phyloP scores from a whole-genome alignment of 1,140 invertebrate species.

The Calephelis nemesis region DNA sequence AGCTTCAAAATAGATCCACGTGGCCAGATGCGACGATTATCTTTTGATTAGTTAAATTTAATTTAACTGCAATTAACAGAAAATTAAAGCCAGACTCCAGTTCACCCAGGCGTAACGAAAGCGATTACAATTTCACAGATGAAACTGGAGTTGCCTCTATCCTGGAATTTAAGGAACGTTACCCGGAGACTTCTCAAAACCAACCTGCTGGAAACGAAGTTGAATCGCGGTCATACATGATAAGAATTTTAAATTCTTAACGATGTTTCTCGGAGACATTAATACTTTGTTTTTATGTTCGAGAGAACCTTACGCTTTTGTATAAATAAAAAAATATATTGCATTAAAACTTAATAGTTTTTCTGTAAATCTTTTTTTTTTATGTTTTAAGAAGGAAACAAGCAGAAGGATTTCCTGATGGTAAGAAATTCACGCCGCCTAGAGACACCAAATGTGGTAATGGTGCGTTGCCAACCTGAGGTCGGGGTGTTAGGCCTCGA shows the following conservation, averaged over 20 bases:
- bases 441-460: too few relatives aligned
- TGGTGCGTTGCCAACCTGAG: too few relatives aligned
- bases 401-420: too few relatives aligned
- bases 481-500: too few relatives aligned
- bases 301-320: too few relatives aligned
- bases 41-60: background rate
- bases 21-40: background rate
- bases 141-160: slow-evolving; percentile 5
- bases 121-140: slow-evolving; percentile 10
- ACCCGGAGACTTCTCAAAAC: background rate
- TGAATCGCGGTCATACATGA: background rate
- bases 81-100: background rate
- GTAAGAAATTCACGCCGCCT: too few relatives aligned
- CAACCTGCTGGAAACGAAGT: slow-evolving; percentile 11
- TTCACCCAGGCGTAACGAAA: background rate
- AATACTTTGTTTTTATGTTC: background rate
- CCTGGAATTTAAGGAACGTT: slow-evolving; percentile 12
- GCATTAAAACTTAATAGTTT: too few relatives aligned
- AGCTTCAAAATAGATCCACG: too few relatives aligned
- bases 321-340: too few relatives aligned
- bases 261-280: background rate
- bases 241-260: background rate
- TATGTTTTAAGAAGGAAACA: too few relatives aligned
- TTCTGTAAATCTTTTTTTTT: too few relatives aligned
- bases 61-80: background rate